phyloP scores from a whole-genome alignment of 2,113 vertebrate species.

The Puffinus mauretanicus region DNA sequence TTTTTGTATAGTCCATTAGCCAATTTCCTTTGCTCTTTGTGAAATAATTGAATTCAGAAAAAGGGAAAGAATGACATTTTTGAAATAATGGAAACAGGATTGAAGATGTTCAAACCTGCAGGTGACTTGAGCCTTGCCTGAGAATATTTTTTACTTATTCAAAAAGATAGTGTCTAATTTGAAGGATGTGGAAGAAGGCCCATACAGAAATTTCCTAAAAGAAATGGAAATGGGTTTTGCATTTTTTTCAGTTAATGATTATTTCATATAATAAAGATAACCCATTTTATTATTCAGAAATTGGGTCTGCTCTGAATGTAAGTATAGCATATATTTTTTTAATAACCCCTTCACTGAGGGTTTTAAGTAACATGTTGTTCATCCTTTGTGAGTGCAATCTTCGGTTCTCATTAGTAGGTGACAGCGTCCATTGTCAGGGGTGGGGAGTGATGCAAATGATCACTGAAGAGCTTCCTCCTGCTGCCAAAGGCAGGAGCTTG shows the following conservation, averaged over 20 bases:
- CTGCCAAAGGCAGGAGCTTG: neutral
- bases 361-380: neutral
- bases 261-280: neutral
- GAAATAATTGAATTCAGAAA: neutral
- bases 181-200: neutral
- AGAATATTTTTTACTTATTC: neutral
- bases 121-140: neutral
- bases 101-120: neutral
- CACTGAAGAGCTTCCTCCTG: neutral
- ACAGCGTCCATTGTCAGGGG: neutral
- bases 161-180: neutral
- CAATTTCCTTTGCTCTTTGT: conserved; percentile 7
- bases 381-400: neutral
- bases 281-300: neutral
- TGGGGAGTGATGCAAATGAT: neutral
- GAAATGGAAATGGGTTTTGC: neutral
- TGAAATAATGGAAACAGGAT: neutral
- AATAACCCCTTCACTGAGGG: neutral
- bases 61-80: neutral
- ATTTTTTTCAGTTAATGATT: neutral
- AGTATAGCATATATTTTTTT: neutral
- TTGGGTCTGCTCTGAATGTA: neutral
- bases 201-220: neutral
- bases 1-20: neutral
- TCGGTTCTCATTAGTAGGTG: neutral